Conservation (phyloP, 2,797 vertebrate genomes). For the Podargus strigoides region DNA sequence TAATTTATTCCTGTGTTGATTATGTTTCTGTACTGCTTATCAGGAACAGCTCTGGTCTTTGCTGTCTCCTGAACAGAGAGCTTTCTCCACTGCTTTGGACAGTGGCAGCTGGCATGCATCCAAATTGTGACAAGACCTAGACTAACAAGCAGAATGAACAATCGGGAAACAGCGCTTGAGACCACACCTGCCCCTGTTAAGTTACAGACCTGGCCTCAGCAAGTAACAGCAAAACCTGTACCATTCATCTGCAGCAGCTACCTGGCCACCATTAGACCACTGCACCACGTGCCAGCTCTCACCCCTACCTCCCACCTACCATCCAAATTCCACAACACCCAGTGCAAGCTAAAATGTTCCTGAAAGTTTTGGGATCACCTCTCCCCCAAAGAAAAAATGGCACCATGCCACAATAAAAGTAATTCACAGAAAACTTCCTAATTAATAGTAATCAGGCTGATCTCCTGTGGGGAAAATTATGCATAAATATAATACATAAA, state of each 20-base stretch:
- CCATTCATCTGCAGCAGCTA: background rate
- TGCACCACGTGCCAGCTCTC: background rate
- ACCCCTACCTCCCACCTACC: background rate
- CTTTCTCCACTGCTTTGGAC: background rate
- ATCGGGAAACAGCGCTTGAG: accelerated
- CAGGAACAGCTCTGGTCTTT: background rate
- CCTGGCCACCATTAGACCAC: background rate
- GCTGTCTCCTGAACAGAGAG: background rate
- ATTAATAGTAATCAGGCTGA: background rate
- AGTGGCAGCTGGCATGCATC: background rate
- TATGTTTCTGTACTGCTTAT: background rate
- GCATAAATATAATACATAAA: background rate
- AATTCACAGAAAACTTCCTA: background rate
- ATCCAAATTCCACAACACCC: background rate
- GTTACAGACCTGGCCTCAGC: background rate
- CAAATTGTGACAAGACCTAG: background rate
- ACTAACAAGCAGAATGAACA: background rate
- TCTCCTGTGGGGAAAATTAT: background rate
- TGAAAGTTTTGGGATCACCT: background rate
- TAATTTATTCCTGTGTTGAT: background rate
- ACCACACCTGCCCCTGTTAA: background rate
- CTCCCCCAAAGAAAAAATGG: background rate
- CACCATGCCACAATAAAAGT: background rate
- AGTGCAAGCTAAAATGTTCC: background rate
- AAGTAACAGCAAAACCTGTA: background rate